phyloP scores from a whole-genome alignment of 1,140 invertebrate genomes.

The Drosophila varians region DNA sequence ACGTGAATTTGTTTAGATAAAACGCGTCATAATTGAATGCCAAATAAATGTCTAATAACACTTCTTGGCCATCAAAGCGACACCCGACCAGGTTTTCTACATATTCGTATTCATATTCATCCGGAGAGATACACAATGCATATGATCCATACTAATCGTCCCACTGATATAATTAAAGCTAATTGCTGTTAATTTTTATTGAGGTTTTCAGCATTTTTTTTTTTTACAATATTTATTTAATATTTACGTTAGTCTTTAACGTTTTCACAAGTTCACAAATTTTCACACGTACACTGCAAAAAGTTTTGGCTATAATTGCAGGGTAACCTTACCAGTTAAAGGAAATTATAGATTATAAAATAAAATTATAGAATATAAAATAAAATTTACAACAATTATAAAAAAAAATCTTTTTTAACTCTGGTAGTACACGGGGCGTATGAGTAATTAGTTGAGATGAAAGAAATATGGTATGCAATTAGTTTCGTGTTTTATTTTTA shows the following conservation, averaged over 20 bases:
- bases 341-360: too few species aligned
- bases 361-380: too few species aligned
- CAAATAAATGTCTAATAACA: constrained; percentile 33
- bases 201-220: constrained; percentile 37
- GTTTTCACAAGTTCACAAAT: constrained; percentile 57
- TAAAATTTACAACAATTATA: too few species aligned
- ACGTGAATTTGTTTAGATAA: constrained; percentile 64
- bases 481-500: too few species aligned
- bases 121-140: constrained; percentile 3
- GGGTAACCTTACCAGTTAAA: background rate
- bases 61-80: constrained; percentile 52
- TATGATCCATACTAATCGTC: constrained; percentile 3
- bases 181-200: constrained; percentile 68
- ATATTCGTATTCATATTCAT: constrained; percentile 19
- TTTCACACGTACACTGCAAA: constrained; percentile 1
- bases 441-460: background rate
- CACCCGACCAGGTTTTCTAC: constrained; percentile 42
- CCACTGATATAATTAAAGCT: constrained; percentile 51
- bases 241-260: constrained; percentile 72
- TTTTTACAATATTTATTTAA: constrained; percentile 50
- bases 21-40: constrained; percentile 49
- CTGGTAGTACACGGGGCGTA: background rate
- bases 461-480: too few species aligned
- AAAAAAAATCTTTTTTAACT: too few species aligned
- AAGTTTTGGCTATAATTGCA: background rate